These are phyloP conservation scores for Microplitis manilae DNA, from an alignment of 2,888 invertebrate species.

Conservation along the genomic window DNA sequence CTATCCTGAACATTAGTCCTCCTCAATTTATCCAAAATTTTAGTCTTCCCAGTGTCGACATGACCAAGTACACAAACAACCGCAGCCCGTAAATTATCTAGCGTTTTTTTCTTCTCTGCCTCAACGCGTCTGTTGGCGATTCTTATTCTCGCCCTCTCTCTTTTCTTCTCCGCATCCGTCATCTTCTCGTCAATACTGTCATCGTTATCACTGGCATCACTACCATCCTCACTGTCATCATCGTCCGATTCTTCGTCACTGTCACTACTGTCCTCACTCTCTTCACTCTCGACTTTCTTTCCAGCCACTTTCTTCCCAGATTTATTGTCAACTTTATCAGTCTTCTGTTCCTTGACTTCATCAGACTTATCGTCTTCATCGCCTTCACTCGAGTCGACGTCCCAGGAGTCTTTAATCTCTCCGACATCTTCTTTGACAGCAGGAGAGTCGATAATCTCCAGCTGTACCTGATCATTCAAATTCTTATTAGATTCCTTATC, in stretches of 20 bases:
- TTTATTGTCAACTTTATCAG: conserved; percentile 56
- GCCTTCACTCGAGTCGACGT: conserved; percentile 81
- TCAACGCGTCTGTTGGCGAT: conserved; percentile 82
- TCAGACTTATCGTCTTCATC: conserved; percentile 70
- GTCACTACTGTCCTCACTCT: conserved; percentile 65
- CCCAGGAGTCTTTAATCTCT: conserved; percentile 89
- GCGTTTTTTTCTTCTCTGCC: conserved; percentile 79
- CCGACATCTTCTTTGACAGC: conserved; percentile 70
- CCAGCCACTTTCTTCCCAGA: conserved; percentile 60
- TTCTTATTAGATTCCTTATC: neutral
- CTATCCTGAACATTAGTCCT: conserved; percentile 93
- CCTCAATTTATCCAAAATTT: conserved; percentile 95
- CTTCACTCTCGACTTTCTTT: conserved; percentile 67
- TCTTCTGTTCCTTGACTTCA: neutral
- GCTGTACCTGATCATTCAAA: conserved; percentile 65
- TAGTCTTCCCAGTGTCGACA: conserved; percentile 99
- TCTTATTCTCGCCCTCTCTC: conserved; percentile 81
- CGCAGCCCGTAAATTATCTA: conserved; percentile 88
- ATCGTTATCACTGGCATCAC: conserved; percentile 72
- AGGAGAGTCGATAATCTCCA: conserved; percentile 73
- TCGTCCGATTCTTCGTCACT: conserved; percentile 61
- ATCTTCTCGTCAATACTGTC: conserved; percentile 76
- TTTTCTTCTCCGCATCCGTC: conserved; percentile 83
- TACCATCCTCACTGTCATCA: conserved; percentile 69
- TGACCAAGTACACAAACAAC: conserved; percentile 99